phyloP scores from a whole-genome alignment of 2,113 vertebrate species.

The Anhinga rufa region DNA sequence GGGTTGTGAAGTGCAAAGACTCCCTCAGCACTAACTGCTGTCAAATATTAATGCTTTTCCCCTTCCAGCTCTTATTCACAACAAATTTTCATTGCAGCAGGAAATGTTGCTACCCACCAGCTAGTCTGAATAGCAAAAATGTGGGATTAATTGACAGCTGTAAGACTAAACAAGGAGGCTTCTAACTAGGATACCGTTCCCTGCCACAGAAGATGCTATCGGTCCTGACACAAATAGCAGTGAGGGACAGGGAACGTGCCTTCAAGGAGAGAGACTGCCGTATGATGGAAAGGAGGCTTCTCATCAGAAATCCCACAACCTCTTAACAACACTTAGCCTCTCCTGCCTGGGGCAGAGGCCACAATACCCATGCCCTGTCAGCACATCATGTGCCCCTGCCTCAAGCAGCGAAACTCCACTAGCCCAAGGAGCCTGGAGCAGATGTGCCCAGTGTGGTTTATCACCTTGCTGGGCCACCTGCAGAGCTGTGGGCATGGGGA shows the following conservation, averaged over 20 bases:
- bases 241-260: background rate
- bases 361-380: background rate
- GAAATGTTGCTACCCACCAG: slow-evolving; percentile 46
- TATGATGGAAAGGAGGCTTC: background rate
- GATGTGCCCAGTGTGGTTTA: background rate
- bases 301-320: background rate
- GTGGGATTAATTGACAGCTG: slow-evolving; percentile 44
- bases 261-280: background rate
- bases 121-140: slow-evolving; percentile 10
- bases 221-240: background rate
- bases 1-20: slow-evolving; percentile 8
- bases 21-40: slow-evolving; percentile 31
- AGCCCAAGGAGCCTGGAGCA: background rate
- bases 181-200: background rate
- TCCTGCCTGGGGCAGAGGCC: background rate
- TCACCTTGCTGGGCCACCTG: background rate
- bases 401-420: background rate
- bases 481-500: background rate
- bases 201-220: background rate
- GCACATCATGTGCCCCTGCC: background rate
- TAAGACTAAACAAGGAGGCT: slow-evolving; percentile 40
- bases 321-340: background rate
- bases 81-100: slow-evolving; percentile 24
- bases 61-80: slow-evolving; percentile 45
- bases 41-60: slow-evolving; percentile 49